Base-by-base conservation (phyloP, 2,888 invertebrate species). In the Cheilosia urbana region DNA sequence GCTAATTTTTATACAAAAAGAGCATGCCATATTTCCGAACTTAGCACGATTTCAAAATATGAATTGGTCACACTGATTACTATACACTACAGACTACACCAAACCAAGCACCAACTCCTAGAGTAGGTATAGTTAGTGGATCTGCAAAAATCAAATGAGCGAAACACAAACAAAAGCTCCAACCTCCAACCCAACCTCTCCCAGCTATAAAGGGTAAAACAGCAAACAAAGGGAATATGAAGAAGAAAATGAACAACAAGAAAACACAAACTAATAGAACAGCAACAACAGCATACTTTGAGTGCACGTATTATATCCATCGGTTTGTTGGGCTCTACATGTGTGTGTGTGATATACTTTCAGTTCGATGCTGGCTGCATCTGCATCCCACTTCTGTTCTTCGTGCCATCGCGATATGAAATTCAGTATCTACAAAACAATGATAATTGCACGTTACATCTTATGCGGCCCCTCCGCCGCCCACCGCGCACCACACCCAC, bases 401-500 rank as follows among this genome's bases (percentile, higher is more conserved):
- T 17, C 9, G 19, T 63, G 47, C 49, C 72, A 60, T 51, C 55
- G n/a, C 49, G 72, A 62, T 62, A 73, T 37, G 37, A 30, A 80
- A 84, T 79, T 49, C 65, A 37, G 84, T 72, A 81, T 81, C 84
- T 77, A 63, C 80, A 58, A 81, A 73, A 63, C 80, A 58, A 81
- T 34, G 66, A 85, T 85, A 85, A 85, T 81, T 81, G 72, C 72
- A 81, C 63, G 81, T 81, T 81, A 77, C 81, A 81, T 85, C 81
- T 76, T 63, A 51, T 49, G 17, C 13, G 15, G 34, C 19, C 21
- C 40, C 17, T 24, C 13, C 24, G 4, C 1, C 15, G 45, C 45
- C 11, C 19, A 24, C 1, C 21, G 1, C n/a, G 27, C 47, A 2
- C 63, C 68, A 13, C 7, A 9, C 2, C 40, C 7, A n/a, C 13